phyloP scores from a whole-genome alignment of 2,797 vertebrate species.

The Characodon lateralis region DNA sequence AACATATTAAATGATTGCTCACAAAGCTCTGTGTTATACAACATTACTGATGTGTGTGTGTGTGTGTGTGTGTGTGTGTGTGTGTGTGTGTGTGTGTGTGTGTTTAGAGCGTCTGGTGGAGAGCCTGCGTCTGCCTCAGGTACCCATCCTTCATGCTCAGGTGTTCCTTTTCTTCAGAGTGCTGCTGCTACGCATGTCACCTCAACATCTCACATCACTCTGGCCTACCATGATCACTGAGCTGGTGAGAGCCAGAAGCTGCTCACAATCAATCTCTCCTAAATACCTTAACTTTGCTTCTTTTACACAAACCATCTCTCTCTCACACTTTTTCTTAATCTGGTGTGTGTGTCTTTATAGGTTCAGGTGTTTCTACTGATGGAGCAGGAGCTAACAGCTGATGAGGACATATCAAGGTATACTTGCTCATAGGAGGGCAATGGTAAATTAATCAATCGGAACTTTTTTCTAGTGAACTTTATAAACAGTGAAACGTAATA shows the following conservation, averaged over 20 bases:
- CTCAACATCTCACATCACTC: constrained; percentile 97
- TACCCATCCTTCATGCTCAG: constrained; percentile 98
- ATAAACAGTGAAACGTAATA: no score
- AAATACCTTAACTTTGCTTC: background rate
- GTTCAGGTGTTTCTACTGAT: constrained; percentile 98
- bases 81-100: background rate
- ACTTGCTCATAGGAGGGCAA: constrained; percentile 47
- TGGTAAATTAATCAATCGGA: background rate
- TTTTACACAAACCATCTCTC: background rate
- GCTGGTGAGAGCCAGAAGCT: constrained; percentile 82
- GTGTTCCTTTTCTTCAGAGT: constrained; percentile 99
- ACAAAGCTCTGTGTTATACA: no score
- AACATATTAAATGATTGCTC: no score
- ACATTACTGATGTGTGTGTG: background rate
- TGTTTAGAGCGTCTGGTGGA: constrained; percentile 95
- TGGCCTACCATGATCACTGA: constrained; percentile 99
- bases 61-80: background rate
- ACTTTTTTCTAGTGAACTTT: no score
- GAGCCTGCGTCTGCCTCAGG: constrained; percentile 96
- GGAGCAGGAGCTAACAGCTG: constrained; percentile 97
- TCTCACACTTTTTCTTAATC: background rate
- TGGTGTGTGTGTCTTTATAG: constrained; percentile 65
- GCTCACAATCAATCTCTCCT: background rate
- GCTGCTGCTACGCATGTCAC: constrained; percentile 96
- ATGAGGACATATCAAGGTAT: constrained; percentile 96